Evolutionary conservation across 2,888 invertebrate genomes (phyloP), one percentile per base, ranked within the genome.

Genomic region (Sesamia inferens): DNA sequence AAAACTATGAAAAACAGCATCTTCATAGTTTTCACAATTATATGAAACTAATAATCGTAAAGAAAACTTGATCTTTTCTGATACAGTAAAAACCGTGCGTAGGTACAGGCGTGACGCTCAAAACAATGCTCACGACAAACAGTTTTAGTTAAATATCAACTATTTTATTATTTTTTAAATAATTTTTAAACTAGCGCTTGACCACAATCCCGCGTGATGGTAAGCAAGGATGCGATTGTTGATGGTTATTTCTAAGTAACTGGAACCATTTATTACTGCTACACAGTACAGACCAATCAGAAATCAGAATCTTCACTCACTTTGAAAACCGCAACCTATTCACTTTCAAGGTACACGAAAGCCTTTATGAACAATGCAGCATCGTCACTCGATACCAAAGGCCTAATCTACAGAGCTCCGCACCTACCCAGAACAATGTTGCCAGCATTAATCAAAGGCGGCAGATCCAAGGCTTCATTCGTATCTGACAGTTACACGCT

Each of bases 401-500:
- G 76, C 72, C 83, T 77, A 80, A 80, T 83, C 80, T 73, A 62
- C 78, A 73, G 58, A 72, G 51, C 44, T 63, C 69, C 68, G 64
- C 63, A 68, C 83, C 73, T 63, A 68, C 31, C 58, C 55, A 67
- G 67, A 31, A 81, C 70, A 78, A 78, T 83, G 70, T 70, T 59
- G n/a, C 64, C 24, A 75, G 72, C 65, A 81, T 81, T 71, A 71
- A 81, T 83, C 83, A 84, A 82, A 78, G 71, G 67, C 66, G 69
- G 24, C 62, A 70, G 74, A 82, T 79, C 85, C 71, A 66, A 74
- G 71, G 69, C 57, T 74, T 57, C 76, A 82, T 79, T 84, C 82
- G 71, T 81, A 74, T 72, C 73, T 82, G 81, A 83, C 85, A 77
- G 73, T 63, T 68, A 76, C 68, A 71, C 74, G 76, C 88, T 91